phyloP scores from a whole-genome alignment of 2,888 invertebrate genomes.

The Rhingia rostrata region DNA sequence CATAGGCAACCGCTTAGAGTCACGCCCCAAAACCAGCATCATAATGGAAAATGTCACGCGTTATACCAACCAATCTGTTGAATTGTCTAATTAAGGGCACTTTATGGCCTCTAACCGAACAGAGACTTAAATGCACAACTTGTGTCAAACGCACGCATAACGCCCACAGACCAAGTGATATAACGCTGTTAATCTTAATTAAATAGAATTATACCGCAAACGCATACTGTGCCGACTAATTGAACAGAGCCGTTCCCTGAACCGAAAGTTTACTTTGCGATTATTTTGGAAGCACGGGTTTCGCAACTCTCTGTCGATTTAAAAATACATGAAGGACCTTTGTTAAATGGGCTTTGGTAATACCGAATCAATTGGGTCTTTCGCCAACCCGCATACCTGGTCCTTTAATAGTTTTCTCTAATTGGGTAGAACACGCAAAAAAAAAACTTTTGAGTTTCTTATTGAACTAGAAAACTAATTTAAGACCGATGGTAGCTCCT shows the following conservation, averaged over 20 bases:
- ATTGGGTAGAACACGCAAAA: slow-evolving; percentile 20
- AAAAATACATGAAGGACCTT: slow-evolving; percentile 27
- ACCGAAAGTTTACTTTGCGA: slow-evolving; percentile 19
- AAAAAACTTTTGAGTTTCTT: slow-evolving; percentile 16
- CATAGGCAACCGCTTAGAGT: slow-evolving; percentile 4
- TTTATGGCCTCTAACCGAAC: neutral
- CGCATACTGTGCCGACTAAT: slow-evolving; percentile 18
- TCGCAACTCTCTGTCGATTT: slow-evolving; percentile 5
- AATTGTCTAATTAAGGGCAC: slow-evolving; percentile 47
- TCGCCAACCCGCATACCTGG: neutral
- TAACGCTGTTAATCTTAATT: slow-evolving; percentile 48
- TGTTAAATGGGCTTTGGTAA: slow-evolving; percentile 31
- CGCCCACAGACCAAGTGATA: slow-evolving; percentile 36
- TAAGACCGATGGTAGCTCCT: neutral
- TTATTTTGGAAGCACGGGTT: slow-evolving; percentile 3
- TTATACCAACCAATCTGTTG: slow-evolving; percentile 34
- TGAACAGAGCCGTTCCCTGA: slow-evolving; percentile 28
- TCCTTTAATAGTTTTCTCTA: slow-evolving; percentile 49
- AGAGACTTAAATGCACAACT: slow-evolving; percentile 13
- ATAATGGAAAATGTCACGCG: slow-evolving; percentile 53
- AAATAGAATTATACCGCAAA: slow-evolving; percentile 1
- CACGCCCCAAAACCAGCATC: slow-evolving; percentile 39
- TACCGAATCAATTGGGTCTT: neutral
- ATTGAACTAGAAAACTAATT: slow-evolving; percentile 24
- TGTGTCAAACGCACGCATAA: slow-evolving; percentile 22